Percentiles rank a stretch among this genome's conserved stretches.
Evolutionary conservation across 2,797 vertebrate species (phyloP).

Genomic region (Crotalus adamanteus): DNA sequence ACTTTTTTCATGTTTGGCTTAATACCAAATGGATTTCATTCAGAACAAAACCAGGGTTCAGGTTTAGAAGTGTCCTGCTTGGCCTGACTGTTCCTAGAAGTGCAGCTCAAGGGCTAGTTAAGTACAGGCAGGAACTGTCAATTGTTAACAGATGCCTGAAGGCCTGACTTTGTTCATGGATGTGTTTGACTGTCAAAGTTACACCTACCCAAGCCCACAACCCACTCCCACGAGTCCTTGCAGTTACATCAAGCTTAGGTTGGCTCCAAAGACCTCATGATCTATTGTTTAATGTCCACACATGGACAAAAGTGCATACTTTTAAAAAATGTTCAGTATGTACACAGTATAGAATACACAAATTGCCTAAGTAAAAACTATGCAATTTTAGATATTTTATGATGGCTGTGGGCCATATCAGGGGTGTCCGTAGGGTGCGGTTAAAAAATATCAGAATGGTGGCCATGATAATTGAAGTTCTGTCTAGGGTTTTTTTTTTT

Average conservation of each 20-base stretch:
- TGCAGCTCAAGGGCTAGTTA: not conserved
- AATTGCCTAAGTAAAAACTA: constrained; percentile 1
- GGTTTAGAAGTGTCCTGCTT: not conserved
- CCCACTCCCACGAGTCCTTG: not conserved
- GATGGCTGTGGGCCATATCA: not conserved
- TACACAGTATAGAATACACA: not conserved
- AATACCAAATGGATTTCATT: not conserved
- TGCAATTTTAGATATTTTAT: not conserved
- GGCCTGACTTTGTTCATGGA: not conserved
- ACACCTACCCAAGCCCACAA: not conserved
- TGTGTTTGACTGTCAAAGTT: too few species aligned
- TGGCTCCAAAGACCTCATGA: not conserved
- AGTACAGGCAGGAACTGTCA: too few species aligned
- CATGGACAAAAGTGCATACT: not conserved
- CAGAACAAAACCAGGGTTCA: not conserved
- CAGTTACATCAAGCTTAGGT: not conserved
- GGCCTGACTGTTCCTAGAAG: not conserved
- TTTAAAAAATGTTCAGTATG: not conserved
- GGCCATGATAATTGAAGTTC: not conserved
- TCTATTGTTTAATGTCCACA: not conserved
- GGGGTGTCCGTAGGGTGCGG: not conserved
- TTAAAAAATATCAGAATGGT: not conserved
- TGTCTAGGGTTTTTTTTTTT: not conserved
- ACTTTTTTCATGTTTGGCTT: not conserved
- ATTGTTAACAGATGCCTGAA: not conserved